Evolutionary conservation across 2,797 vertebrate genomes (phyloP), one percentile per base, ranked within the genome.

Genomic region (Typhlichthys eigenmanni): DNA sequence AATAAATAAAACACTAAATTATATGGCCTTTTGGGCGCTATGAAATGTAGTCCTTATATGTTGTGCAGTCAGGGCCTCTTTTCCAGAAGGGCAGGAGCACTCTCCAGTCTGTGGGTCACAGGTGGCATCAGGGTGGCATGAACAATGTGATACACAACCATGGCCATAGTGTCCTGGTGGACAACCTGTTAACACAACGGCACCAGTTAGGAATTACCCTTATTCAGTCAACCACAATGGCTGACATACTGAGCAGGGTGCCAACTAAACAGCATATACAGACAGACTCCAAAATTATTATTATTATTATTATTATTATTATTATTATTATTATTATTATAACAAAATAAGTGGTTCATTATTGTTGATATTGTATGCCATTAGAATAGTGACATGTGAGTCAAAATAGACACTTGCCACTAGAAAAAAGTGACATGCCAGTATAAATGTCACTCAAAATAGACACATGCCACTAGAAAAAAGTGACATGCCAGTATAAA

Each of bases 51-150:
- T 45, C 69, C 78, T 83, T 78, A 91, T 71, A 1, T 32, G 46
- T 74, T 60, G 72, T 62, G 71, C 92, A 92, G 72, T 78, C 12
- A 0, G 50, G 78, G 49, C 90, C 87, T 4, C 53, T 84, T 85
- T 78, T 89, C 85, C 93, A 0, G 76, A 74, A 38, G 89, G 72
- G 78, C 88, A 94, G 1, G 58, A 16, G 49, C 88, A 90, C 47
- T 53, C 71, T 65, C 91, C 91, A 0, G 74, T 89, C 64, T 89
- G 59, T 0, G 66, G 71, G 77, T 91, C 82, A 71, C 90, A 91
- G 2, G 11, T 79, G 59, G 81, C 71, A 13, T 69, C 58, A n/a
- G 65, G 51, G 43, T 72, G 75, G 65, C 87, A 92, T 61, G 74
- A 87, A 68, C 87, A 93, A 0, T 1, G 60, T 1, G 16, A 56